phyloP scores from a whole-genome alignment of 2,113 vertebrate species.

The Zosterops pallidus region DNA sequence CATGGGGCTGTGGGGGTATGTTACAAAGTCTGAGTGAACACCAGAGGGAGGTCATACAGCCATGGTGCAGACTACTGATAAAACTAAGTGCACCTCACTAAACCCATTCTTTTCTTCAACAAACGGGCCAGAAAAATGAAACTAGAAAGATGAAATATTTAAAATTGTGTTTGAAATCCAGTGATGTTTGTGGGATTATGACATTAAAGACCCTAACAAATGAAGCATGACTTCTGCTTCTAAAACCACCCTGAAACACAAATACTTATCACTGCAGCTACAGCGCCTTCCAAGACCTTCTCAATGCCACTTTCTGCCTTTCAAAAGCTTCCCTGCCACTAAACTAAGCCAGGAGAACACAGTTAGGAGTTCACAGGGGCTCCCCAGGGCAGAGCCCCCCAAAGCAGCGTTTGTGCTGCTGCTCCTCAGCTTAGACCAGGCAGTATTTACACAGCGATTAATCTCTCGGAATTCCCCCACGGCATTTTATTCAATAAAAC shows the following conservation, averaged over 20 bases:
- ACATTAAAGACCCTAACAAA: neutral
- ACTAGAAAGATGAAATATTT: neutral
- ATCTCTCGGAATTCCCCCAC: rapidly evolving
- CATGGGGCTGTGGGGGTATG: no score
- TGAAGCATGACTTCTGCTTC: neutral
- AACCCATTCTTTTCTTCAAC: neutral
- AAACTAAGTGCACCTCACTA: neutral
- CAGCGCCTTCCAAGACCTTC: neutral
- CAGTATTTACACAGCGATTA: neutral
- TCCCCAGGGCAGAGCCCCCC: no score
- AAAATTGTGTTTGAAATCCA: neutral
- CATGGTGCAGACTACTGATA: neutral
- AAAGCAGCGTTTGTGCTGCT: neutral
- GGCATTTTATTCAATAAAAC: neutral
- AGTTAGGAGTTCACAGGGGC: rapidly evolving
- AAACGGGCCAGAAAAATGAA: neutral
- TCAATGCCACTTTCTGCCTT: neutral
- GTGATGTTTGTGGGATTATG: neutral
- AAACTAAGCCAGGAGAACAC: neutral
- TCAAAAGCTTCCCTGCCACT: neutral
- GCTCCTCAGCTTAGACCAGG: neutral
- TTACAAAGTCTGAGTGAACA: neutral
- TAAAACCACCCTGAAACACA: neutral
- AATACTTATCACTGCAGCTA: neutral
- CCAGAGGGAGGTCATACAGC: neutral